Base-by-base conservation (phyloP, 2,113 vertebrate genomes). In the Corythaeola cristata region DNA sequence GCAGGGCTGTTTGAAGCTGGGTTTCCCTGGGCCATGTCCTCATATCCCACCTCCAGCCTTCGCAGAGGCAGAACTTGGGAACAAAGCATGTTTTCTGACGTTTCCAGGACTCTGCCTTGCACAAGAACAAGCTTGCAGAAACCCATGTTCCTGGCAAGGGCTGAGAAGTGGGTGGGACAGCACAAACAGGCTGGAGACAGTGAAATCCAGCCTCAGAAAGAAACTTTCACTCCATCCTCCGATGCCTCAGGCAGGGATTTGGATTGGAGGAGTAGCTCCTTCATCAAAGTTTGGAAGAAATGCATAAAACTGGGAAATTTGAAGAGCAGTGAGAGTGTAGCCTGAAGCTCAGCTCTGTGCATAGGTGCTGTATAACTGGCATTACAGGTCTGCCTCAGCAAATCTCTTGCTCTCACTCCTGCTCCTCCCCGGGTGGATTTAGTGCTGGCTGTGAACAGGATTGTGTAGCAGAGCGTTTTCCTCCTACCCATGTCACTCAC, bases 241-340 rank as follows among this genome's bases (percentile, higher is more conserved):
- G 0, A 1, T 32, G 93, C 96, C 96, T 88, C 82, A 0, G 93
- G 94, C 78, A 8, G 67, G 93, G 96, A 95, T 95, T 96, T 96
- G 85, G 82, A 88, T 95, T 88, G 76, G 81, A 96, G 87, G 66
- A 53, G 33, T 1, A 53, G 93, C 66, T 83, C 78, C 88, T 95
- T 85, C 90, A 93, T 96, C 94, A 96, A 96, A 96, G 91, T 95
- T 88, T 47, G 88, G 85, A 76, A 95, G 88, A 94, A 95, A 90
- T 77, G 82, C 91, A 88, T 88, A 50, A 83, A 95, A 21, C 24
- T 7, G 63, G 93, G 88, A 74, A 83, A 88, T 90, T 1, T 83
- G 85, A 76, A 94, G 85, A 95, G 88, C 17, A 91, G 95, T 59
- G 96, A 93, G 88, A 95, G 93, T 39, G 90, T 94, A 96, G 90